phyloP scores from a whole-genome alignment of 2,797 vertebrate species.

The Coendou prehensilis region DNA sequence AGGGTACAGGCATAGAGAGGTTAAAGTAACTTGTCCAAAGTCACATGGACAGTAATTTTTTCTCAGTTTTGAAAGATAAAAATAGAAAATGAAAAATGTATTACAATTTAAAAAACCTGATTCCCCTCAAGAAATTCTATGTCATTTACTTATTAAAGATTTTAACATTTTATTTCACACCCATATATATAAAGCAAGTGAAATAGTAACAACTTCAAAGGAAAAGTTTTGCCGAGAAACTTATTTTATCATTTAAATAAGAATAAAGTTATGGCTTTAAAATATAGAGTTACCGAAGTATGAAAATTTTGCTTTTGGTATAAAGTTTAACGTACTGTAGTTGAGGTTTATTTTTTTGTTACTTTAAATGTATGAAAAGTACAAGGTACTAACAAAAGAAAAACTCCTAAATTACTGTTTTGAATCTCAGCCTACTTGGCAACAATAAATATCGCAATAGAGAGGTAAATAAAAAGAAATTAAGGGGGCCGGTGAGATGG shows the following conservation, averaged over 20 bases:
- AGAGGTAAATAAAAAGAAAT: background rate
- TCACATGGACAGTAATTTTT: background rate
- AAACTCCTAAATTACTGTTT: background rate
- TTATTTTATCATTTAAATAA: background rate
- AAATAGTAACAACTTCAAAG: background rate
- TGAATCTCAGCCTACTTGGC: background rate
- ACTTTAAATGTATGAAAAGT: background rate
- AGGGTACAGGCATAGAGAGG: background rate
- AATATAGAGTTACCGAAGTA: background rate
- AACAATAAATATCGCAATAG: background rate
- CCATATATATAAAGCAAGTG: background rate
- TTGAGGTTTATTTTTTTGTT: background rate
- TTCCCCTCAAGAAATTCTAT: background rate
- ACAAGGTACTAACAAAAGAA: background rate
- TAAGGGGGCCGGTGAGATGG: too few species aligned
- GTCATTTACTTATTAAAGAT: background rate
- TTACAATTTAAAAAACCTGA: background rate
- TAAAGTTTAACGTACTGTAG: background rate
- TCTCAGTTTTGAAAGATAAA: background rate
- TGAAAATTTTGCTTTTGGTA: background rate
- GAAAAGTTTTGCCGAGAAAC: background rate
- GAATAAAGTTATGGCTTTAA: background rate
- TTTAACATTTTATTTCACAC: background rate
- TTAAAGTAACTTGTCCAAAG: constrained; percentile 41
- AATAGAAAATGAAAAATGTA: background rate